Base-by-base conservation (phyloP, 1,140 invertebrate species). In the Himalopsyche phryganea region DNA sequence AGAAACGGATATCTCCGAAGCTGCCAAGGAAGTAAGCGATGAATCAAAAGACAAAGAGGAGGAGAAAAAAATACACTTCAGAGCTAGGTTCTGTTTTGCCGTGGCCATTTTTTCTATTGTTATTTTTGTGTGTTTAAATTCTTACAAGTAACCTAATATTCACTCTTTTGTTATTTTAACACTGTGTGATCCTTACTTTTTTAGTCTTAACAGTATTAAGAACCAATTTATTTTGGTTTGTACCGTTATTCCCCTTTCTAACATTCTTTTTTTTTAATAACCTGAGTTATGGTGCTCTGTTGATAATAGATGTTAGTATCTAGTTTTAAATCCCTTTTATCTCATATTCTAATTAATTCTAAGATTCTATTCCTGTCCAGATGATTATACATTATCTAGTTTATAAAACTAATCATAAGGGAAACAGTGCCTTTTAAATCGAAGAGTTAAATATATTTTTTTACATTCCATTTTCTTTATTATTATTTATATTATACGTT, bases 41-140 rank as follows among this genome's bases (percentile, higher is more conserved):
- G 45, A 19, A 1, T 1, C 6, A 6, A 54, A 65, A 19, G 69
- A 66, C 56, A 66, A 65, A 6, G 57, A 67, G 9, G 58, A 15
- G 48, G 64, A 68, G 6, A 67, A 68, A 18, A 69, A 67, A 45
- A 68, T 69, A 36, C 69, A 70, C 60, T 65, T 76, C 49, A 66
- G 70, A 11, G 71, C 73, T 44, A 62, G 73, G 7, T 54, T 76
- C 33, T 75, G 74, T 58, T 69, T 78, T 19, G 76, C 74, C 18
- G 68, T 77, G 36, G 74, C 76, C 60, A 72, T 75, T 50, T 73
- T 78, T 64, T 78, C 76, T 14, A 67, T 78, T 15, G 61, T 78
- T 53, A 59, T 78, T 55, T 77, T 77, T 70, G 71, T 78, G 60
- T 63, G 56, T 57, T 52, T 60, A 32, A 63, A 63, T 50, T 19